Base-by-base conservation (phyloP, 2,888 invertebrate genomes). In the Galerucella calmariensis region DNA sequence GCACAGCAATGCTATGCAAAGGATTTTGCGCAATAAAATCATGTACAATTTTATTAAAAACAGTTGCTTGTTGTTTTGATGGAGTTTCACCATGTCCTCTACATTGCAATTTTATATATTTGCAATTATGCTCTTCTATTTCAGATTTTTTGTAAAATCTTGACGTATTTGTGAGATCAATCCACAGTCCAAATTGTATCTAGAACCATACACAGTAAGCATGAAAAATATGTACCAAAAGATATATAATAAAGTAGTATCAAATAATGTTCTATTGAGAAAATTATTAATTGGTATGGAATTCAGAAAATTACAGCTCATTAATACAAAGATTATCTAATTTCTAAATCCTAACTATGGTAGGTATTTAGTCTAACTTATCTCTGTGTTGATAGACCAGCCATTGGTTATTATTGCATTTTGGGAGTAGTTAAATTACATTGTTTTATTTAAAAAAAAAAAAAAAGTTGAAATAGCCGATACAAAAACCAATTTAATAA, bases 1-100 rank as follows among this genome's bases (percentile, higher is more conserved):
- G 98, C 9, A 98, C 93, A 9, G 93, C 95, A 79, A 95, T 92
- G 65, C 91, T 87, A 83, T 96, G 93, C 74, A 94, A 86, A 0
- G 98, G 97, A 83, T 95, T 91, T 78, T 95, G 92, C 24, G 90
- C 89, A 46, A 96, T 93, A 84, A 96, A 98, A 77, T 91, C 91
- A 70, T 92, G 91, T 73, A 97, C 96, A 62, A 95, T 86, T 77
- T 92, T 88, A 75, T 98, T 93, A 85, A 99, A 99, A n/a, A 91
- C 87, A 86, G 86, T 89, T 0, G 95, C 95, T 86, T 98, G 97
- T 69, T 98, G 97, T 41, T 81, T 83, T 0, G 94, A 93, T 0
- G 99, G 99, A 8, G 97, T 94, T 87, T 97, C 97, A 0, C 95
- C 97, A 86, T 98, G 98, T 0, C 98, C 97, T 79, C 94, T 89